Evolutionary conservation across 30 jellyfish, hydroid and myxozoan species (phyloP).

Genomic region (Sanderia malayensis): DNA sequence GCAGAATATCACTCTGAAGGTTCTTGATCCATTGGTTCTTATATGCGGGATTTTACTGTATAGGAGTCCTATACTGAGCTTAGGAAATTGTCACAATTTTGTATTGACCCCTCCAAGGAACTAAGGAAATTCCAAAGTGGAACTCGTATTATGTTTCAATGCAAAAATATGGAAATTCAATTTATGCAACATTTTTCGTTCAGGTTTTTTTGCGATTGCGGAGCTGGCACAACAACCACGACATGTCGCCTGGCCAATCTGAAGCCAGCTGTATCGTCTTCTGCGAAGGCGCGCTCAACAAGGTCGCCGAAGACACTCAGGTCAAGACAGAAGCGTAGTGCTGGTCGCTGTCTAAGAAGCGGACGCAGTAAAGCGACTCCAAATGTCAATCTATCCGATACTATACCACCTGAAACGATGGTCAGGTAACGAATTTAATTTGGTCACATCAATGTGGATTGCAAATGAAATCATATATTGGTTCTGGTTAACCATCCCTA

Average conservation of each 20-base stretch:
- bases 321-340: conserved; percentile 38
- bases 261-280: conserved; percentile 44
- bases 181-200: not conserved
- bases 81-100: not conserved
- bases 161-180: no score
- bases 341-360: conserved; percentile 47
- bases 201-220: conserved; percentile 93
- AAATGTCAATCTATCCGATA: conserved; percentile 31
- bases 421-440: conserved; percentile 38
- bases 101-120: not conserved
- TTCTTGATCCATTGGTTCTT: no score
- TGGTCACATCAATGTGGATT: no score
- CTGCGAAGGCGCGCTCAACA: conserved; percentile 61
- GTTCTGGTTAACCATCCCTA: no score
- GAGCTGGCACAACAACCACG: conserved; percentile 87
- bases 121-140: not conserved
- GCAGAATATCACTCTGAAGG: no score
- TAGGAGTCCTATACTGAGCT: no score
- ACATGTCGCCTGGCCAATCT: conserved; percentile 52
- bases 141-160: not conserved
- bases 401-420: conserved; percentile 43
- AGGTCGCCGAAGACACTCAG: conserved; percentile 55
- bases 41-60: no score
- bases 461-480: no score
- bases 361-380: conserved; percentile 31